Percentiles rank a stretch among this genome's conserved stretches.
These are phyloP conservation scores for Anguilla japonica DNA, from an alignment of 2,113 vertebrate species.

Conservation along the genomic window DNA sequence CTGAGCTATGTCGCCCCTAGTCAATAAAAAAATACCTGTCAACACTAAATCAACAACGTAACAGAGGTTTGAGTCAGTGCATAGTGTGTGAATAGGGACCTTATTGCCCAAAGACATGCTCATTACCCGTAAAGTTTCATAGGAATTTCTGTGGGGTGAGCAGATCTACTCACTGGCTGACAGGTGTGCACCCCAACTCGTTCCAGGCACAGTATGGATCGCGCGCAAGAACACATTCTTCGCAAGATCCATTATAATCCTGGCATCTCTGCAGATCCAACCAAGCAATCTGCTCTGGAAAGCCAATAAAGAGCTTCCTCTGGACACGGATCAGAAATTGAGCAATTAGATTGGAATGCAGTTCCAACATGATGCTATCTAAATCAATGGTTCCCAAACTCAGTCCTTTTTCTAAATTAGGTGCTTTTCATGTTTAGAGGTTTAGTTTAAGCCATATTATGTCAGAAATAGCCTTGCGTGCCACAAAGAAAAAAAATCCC, in stretches of 20 bases:
- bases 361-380: too few species aligned
- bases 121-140: not conserved
- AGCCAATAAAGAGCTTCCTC: constrained; percentile 68
- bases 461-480: too few species aligned
- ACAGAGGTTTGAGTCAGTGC: not conserved
- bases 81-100: not conserved
- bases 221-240: constrained; percentile 31
- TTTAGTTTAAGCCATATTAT: too few species aligned
- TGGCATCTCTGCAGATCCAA: constrained; percentile 65
- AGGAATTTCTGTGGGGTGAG: not conserved
- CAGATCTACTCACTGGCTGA: constrained; percentile 47
- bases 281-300: constrained; percentile 54
- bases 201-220: constrained; percentile 70
- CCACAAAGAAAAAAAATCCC: too few species aligned
- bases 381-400: too few species aligned
- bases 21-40: too few species aligned
- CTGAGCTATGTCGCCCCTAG: too few species aligned
- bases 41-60: not conserved
- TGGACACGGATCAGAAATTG: constrained; percentile 35
- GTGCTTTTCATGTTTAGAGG: too few species aligned
- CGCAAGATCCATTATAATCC: constrained; percentile 61
- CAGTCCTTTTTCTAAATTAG: too few species aligned
- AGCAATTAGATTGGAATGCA: not conserved
- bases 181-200: constrained; percentile 50
- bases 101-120: not conserved